Evolutionary conservation across 1,140 invertebrate species (phyloP).

Genomic region (Galleria mellonella): DNA sequence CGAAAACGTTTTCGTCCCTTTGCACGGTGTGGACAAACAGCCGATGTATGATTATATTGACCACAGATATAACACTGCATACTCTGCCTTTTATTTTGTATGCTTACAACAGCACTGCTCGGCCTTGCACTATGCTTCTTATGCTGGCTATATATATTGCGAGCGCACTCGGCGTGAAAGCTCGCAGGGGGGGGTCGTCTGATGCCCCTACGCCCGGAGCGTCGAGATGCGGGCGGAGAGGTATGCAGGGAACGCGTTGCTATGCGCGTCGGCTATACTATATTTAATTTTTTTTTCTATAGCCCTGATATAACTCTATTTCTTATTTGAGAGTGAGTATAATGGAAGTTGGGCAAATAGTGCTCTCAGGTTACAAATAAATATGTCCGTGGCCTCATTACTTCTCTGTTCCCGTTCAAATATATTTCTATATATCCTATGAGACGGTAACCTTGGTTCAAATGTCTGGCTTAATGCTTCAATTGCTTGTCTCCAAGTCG

Average conservation of each 20-base stretch:
- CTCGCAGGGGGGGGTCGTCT: too few relatives aligned
- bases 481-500: conserved; percentile 5
- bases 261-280: neutral
- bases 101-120: neutral
- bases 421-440: conserved; percentile 10
- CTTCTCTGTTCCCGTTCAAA: conserved; percentile 11
- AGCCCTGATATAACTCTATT: conserved; percentile 13
- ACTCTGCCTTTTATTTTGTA: neutral
- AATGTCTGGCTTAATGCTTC: conserved; percentile 5
- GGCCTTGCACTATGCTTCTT: too few relatives aligned
- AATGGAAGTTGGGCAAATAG: conserved; percentile 9
- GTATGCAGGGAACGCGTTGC: neutral
- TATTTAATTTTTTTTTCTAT: conserved; percentile 2
- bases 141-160: too few relatives aligned
- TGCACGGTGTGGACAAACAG: too few relatives aligned
- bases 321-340: neutral
- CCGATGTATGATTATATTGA: too few relatives aligned
- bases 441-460: conserved; percentile 8
- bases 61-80: neutral
- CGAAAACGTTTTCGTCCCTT: too few relatives aligned
- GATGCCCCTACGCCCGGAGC: too few relatives aligned
- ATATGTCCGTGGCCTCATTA: conserved; percentile 9
- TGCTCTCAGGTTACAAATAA: conserved; percentile 5
- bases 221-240: too few relatives aligned
- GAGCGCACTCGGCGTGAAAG: too few relatives aligned